Base-by-base conservation (phyloP, 2,797 vertebrate genomes). In the Poecilia wingei region DNA sequence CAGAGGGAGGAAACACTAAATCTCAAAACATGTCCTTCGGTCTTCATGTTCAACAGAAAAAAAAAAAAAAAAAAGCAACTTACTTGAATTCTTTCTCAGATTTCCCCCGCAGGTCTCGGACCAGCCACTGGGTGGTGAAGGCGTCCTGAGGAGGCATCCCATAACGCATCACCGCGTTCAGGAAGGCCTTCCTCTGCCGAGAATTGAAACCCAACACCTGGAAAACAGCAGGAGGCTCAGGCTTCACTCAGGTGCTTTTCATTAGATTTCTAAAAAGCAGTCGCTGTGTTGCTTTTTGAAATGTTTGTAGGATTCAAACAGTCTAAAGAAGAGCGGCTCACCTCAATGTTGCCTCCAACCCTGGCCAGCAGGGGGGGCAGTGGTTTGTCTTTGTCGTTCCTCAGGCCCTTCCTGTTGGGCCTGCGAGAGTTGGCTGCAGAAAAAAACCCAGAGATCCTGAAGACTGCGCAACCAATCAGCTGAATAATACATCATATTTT, bases 31-130 rank as follows among this genome's bases (percentile, higher is more conserved):
- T 43, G 13, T 45, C 13, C 25, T 16, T 28, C n/a, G 14, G 2
- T 7, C 20, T 68, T 41, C 10, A 22, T 36, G 36, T 22, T 41
- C 8, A 41, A 12, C 5, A 68, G 36, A 68, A 22, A 20, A 66
- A 39, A 20, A 22, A n/a, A 36, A 66, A 66, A 22, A 36, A 66
- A 39, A 41, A 41, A 6, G 2, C 5, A 1, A 43, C 89, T 95
- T 95, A 99, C 98, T 99, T 99, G 92, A 99, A 99, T 90, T 99
- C 98, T 43, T 98, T 99, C 91, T 99, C 98, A 14, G 98, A 98
- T 82, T 99, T 99, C 88, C 98, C 98, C 73, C 98, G 97, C 74
- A 99, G 96, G 89, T 99, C 98, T 80, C 98, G 93, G 86, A 99
- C 98, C 86, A 99, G 96, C 98, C 98, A 99, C 88, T 99, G 98